Evolutionary conservation across 2,797 vertebrate genomes (phyloP).

Genomic region (Premnoplex brunnescens): DNA sequence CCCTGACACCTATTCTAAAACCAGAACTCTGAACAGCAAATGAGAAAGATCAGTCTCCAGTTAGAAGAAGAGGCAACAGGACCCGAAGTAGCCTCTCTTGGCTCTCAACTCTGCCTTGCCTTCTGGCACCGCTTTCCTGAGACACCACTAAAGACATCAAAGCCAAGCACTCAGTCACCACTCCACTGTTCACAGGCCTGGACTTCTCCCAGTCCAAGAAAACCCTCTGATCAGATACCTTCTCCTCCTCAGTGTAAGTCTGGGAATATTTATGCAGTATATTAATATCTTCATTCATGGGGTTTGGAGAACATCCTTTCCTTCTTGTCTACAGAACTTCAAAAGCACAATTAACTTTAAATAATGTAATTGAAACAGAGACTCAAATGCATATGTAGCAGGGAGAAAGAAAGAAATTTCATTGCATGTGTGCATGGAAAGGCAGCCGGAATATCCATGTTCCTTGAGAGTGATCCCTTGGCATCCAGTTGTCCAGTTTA

Average conservation of each 20-base stretch:
- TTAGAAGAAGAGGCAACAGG: background rate
- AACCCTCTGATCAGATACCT: background rate
- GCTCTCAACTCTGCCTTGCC: background rate
- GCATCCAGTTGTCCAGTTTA: background rate
- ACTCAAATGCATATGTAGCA: background rate
- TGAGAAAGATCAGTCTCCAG: background rate
- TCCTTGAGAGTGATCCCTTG: background rate
- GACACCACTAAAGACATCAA: background rate
- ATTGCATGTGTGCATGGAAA: background rate
- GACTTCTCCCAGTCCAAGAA: background rate
- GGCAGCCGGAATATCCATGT: accelerated
- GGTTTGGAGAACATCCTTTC: background rate
- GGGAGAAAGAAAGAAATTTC: background rate
- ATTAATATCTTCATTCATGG: background rate
- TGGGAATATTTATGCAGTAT: background rate
- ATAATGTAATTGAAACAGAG: background rate
- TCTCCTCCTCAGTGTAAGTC: background rate
- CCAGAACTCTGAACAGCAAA: background rate
- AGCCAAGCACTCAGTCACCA: background rate
- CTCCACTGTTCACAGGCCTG: background rate
- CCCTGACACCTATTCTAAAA: background rate
- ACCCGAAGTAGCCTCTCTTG: background rate
- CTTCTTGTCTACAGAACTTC: background rate
- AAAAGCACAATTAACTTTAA: background rate
- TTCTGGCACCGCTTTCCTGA: background rate